These are phyloP conservation scores for Trichogramma evanescens DNA, from an alignment of 2,888 invertebrate species.

Conservation along the genomic window DNA sequence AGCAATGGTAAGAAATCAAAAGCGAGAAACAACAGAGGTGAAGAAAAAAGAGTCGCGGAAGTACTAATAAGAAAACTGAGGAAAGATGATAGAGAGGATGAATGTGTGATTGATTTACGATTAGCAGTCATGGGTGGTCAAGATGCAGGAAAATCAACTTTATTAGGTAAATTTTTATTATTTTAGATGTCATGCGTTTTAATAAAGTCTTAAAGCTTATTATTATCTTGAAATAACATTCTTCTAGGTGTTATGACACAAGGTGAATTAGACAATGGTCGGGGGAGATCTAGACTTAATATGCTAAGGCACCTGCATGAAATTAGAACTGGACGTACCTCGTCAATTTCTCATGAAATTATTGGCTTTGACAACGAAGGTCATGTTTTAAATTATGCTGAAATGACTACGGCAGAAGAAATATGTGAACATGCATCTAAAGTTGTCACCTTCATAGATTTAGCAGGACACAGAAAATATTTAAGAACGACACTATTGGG, in stretches of 20 bases:
- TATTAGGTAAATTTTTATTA: slow-evolving; percentile 51
- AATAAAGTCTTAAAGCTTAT: too few species aligned
- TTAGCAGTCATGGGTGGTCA: slow-evolving; percentile 92
- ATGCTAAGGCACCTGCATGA: slow-evolving; percentile 94
- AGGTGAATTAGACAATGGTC: slow-evolving; percentile 91
- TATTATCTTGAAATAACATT: too few species aligned
- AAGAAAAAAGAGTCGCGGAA: slow-evolving; percentile 68
- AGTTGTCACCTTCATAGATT: slow-evolving; percentile 88
- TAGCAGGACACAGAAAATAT: slow-evolving; percentile 95
- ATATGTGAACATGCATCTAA: slow-evolving; percentile 90
- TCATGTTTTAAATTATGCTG: slow-evolving; percentile 80
- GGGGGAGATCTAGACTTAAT: slow-evolving; percentile 88
- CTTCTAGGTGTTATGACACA: slow-evolving; percentile 81
- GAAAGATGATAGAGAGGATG: slow-evolving; percentile 58
- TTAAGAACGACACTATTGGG: slow-evolving; percentile 92
- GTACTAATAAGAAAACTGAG: slow-evolving; percentile 78
- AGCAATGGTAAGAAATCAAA: slow-evolving; percentile 23
- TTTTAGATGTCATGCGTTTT: not conserved
- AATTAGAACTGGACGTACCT: slow-evolving; percentile 87
- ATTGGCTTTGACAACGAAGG: slow-evolving; percentile 86
- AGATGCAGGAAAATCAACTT: slow-evolving; percentile 94
- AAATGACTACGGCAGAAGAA: slow-evolving; percentile 85
- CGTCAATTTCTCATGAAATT: slow-evolving; percentile 92
- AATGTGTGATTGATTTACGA: slow-evolving; percentile 75
- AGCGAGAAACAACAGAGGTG: slow-evolving; percentile 30